Evolutionary conservation across 2,113 vertebrate genomes (phyloP).

Genomic region (Maccullochella peelii): DNA sequence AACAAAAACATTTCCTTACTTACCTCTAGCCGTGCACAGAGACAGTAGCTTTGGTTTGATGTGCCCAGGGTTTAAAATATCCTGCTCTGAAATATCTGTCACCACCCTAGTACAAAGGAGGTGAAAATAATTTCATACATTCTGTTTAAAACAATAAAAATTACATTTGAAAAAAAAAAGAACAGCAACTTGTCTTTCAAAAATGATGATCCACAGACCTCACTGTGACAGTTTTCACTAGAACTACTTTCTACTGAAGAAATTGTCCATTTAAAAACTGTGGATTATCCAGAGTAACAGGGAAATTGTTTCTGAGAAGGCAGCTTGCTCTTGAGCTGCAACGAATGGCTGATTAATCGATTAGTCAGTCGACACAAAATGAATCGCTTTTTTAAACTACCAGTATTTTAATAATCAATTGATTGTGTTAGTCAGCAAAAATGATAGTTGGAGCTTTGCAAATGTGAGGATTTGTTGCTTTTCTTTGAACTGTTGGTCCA

Average conservation of each 20-base stretch:
- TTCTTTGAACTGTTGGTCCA: too few relatives aligned
- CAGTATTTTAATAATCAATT: background rate
- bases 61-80: background rate
- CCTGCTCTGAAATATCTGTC: background rate
- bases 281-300: background rate
- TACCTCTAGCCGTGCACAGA: background rate
- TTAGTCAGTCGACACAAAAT: background rate
- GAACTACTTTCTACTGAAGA: background rate
- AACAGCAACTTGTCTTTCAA: background rate
- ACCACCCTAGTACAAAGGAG: background rate
- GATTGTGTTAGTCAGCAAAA: background rate
- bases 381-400: background rate
- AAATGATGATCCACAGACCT: background rate
- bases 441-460: background rate
- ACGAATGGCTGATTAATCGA: background rate
- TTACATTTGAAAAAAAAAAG: background rate
- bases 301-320: background rate
- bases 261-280: background rate
- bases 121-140: background rate
- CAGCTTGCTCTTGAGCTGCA: background rate
- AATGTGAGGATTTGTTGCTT: background rate
- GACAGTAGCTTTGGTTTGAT: background rate
- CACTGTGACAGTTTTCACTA: background rate
- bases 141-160: background rate
- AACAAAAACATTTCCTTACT: background rate